Evolutionary conservation across 2,113 vertebrate species (phyloP).

Genomic region (Apus apus): DNA sequence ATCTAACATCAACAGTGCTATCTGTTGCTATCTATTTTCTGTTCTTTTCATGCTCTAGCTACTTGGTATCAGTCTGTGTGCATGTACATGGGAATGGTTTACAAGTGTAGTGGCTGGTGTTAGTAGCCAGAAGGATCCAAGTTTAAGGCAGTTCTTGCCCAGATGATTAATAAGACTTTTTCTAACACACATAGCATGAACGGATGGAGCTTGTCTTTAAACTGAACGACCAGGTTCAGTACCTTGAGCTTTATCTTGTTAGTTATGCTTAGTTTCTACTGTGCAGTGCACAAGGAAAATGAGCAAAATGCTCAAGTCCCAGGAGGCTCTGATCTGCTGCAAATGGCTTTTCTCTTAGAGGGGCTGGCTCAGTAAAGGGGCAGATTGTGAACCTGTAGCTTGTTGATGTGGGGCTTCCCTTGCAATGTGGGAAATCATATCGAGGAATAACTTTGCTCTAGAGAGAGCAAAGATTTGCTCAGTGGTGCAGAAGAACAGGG

Average conservation of each 20-base stretch:
- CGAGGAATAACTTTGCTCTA: not conserved
- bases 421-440: not conserved
- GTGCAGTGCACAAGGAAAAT: not conserved
- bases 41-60: not conserved
- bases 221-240: not conserved
- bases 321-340: not conserved
- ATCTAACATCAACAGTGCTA: not conserved
- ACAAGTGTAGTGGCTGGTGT: not conserved
- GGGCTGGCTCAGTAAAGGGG: not conserved
- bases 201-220: not conserved
- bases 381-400: conserved; percentile 26
- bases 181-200: not conserved
- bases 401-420: not conserved
- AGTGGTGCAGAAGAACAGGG: not conserved
- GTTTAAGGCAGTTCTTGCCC: not conserved
- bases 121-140: not conserved
- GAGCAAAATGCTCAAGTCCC: not conserved
- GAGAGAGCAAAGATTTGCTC: not conserved
- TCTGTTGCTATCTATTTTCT: not conserved
- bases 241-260: not conserved
- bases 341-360: not conserved
- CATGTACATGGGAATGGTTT: not conserved
- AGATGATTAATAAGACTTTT: not conserved
- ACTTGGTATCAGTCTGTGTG: not conserved
- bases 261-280: not conserved